Conservation (phyloP, 1,140 invertebrate genomes). For the Bathynomus jamesi region DNA sequence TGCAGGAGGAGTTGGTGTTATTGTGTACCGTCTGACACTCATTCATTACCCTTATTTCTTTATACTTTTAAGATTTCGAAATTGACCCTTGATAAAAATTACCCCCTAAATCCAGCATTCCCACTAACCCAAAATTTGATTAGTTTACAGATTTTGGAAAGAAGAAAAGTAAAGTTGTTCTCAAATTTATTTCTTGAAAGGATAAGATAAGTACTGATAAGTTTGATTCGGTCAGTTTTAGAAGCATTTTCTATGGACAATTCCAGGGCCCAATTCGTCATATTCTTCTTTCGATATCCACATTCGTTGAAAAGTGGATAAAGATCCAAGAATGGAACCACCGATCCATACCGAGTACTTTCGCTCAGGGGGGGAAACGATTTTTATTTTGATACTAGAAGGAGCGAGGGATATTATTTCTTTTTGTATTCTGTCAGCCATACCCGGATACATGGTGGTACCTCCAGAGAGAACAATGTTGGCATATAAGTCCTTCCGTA, state of each 20-base stretch:
- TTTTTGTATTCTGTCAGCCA: conserved; percentile 53
- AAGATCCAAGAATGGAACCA: conserved; percentile 53
- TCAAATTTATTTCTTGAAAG: no score
- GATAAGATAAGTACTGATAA: conserved; percentile 9
- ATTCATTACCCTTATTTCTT: no score
- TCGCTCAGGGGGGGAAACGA: conserved; percentile 37
- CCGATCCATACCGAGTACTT: conserved; percentile 56
- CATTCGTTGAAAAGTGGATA: conserved; percentile 58
- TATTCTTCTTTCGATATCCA: conserved; percentile 51
- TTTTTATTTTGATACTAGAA: conserved; percentile 10
- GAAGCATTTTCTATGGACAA: conserved; percentile 40
- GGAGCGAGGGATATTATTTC: conserved; percentile 50
- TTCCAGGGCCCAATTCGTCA: conserved; percentile 18
- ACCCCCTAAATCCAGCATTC: no score
- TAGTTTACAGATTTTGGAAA: no score
- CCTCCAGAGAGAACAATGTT: conserved; percentile 56
- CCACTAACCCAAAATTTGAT: no score
- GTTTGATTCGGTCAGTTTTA: conserved; percentile 7
- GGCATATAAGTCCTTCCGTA: conserved; percentile 71
- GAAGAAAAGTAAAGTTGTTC: no score
- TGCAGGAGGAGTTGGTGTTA: no score
- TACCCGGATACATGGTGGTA: conserved; percentile 55
- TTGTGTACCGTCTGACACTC: no score
- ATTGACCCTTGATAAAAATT: no score
- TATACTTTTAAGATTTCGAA: no score